Evolutionary conservation across 2,888 invertebrate genomes (phyloP), one percentile per base, ranked within the genome.

Genomic region (Tillus elongatus): DNA sequence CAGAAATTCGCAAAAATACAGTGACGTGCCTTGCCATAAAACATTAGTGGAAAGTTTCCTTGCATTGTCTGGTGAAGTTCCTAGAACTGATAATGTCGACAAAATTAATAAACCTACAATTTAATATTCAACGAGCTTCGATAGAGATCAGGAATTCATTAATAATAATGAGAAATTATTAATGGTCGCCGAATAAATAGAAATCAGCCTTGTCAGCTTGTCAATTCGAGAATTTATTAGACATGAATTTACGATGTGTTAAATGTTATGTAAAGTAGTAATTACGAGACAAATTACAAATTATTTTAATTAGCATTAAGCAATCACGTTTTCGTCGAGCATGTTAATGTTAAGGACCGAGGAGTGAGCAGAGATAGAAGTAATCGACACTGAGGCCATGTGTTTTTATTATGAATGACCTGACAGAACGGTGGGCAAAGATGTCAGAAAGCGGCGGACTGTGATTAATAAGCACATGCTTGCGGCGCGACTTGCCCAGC

Each of bases 381-480:
- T n/a, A n/a, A n/a, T n/a, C n/a, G n/a, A n/a, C n/a, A n/a, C n/a
- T n/a, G n/a, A n/a, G n/a, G n/a, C n/a, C n/a, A n/a, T n/a, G n/a
- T n/a, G n/a, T 58, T 60, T 57, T 60, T 58, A 59, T 59, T 60
- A 60, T 57, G 55, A 57, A 54, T 53, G 57, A 53, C 51, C 58
- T 59, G 60, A 59, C 59, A 58, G 55, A 60, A 58, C 56, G 54
- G 54, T 57, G 58, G 57, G 57, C 57, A 58, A 57, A 57, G 58
- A 58, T 57, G 59, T 58, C 58, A 57, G 58, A 53, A 45, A 50
- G 48, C 53, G 50, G 56, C 55, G 51, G 45, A 44, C 48, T 39
- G 50, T 60, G 58, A 58, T 60, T 59, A 58, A 59, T 59, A 52
- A 13, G 16, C 41, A 54, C 57, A 47, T 44, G 52, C 56, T 56